Evolutionary conservation across 2,888 invertebrate genomes (phyloP).

Genomic region (Andrena flavipes): DNA sequence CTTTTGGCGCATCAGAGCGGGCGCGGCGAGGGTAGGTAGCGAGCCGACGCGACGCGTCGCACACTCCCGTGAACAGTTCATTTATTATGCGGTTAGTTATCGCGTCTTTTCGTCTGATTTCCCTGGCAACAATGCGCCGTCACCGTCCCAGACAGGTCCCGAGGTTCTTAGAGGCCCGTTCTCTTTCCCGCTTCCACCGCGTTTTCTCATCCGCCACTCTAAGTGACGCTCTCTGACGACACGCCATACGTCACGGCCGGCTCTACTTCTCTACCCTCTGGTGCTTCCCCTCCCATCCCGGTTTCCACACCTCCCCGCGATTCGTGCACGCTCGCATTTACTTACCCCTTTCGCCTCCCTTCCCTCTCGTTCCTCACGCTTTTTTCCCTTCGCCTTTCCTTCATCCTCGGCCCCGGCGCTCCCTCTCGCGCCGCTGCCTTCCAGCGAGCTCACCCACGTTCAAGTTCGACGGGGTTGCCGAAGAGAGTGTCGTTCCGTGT

Average conservation of each 20-base stretch:
- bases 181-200: conserved; percentile 62
- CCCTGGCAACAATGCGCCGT: conserved; percentile 84
- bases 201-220: conserved; percentile 76
- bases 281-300: background rate
- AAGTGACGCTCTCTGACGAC: conserved; percentile 78
- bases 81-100: conserved; percentile 85
- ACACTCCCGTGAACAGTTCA: conserved; percentile 84
- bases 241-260: conserved; percentile 79
- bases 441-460: conserved; percentile 6
- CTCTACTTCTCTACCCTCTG: conserved; percentile 1
- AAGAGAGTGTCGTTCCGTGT: conserved; percentile 47
- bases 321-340: conserved; percentile 33
- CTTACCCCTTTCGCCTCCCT: conserved; percentile 37
- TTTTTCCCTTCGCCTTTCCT: conserved; percentile 3
- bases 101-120: conserved; percentile 85
- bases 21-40: conserved; percentile 13
- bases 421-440: conserved; percentile 9
- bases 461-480: conserved; percentile 31
- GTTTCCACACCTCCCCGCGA: conserved; percentile 13
- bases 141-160: conserved; percentile 77
- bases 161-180: conserved; percentile 71
- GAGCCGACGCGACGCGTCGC: conserved; percentile 71
- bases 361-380: background rate
- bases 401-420: conserved; percentile 30
- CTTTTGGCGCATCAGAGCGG: conserved; percentile 67